Conservation (phyloP, 2,797 vertebrate species). For the Xenops minutus region DNA sequence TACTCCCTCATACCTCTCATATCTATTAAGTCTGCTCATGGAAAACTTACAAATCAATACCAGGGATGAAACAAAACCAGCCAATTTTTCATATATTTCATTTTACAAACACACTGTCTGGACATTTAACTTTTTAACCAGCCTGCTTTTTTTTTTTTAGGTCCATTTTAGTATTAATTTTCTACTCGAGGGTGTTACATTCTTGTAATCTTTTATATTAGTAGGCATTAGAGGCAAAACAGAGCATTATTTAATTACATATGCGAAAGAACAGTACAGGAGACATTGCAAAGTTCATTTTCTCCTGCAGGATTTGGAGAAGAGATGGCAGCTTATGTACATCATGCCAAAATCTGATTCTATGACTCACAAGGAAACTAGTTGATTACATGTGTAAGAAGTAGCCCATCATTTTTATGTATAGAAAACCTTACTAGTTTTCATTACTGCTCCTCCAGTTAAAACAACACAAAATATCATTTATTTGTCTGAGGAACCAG, state of each 20-base stretch:
- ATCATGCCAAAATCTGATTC: neutral
- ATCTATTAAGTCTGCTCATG: neutral
- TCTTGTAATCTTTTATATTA: neutral
- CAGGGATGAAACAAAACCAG: neutral
- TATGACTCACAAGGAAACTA: neutral
- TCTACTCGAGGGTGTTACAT: neutral
- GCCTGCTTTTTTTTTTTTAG: neutral
- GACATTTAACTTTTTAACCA: neutral
- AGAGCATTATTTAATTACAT: neutral
- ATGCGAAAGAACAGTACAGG: neutral
- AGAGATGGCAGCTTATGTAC: neutral
- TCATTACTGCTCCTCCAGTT: neutral
- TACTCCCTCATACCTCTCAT: neutral
- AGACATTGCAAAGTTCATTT: neutral
- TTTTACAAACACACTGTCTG: neutral
- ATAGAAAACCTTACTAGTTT: neutral
- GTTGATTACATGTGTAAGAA: neutral
- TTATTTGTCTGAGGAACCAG: neutral
- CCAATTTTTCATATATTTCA: neutral
- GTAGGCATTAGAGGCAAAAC: neutral
- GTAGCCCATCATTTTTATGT: neutral
- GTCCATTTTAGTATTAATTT: neutral
- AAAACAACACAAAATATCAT: neutral
- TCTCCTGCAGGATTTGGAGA: neutral
- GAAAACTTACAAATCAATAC: neutral